phyloP scores from a whole-genome alignment of 1,140 invertebrate genomes.

The Colletes latitarsis region DNA sequence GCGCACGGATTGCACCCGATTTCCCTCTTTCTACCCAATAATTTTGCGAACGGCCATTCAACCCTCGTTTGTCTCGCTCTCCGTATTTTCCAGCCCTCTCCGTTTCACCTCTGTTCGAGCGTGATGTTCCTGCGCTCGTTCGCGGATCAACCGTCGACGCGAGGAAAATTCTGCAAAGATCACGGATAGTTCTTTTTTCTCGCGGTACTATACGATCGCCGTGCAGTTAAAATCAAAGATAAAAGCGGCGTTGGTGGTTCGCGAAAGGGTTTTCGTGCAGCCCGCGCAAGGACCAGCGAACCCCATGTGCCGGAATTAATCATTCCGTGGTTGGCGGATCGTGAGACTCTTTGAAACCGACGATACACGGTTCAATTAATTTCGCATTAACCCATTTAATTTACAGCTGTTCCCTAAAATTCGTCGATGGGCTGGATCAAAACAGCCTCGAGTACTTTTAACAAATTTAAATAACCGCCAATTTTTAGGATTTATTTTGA shows the following conservation, averaged over 20 bases:
- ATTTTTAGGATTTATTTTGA: too few species aligned
- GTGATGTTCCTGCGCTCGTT: background rate
- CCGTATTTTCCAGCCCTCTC: conserved; percentile 17
- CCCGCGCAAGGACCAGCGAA: too few species aligned
- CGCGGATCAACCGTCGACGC: background rate
- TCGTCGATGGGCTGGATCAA: too few species aligned
- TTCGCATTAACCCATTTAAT: background rate
- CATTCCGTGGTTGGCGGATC: too few species aligned
- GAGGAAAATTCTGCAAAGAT: conserved; percentile 24
- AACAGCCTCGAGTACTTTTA: too few species aligned
- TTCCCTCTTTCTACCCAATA: conserved; percentile 64
- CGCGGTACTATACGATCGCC: background rate
- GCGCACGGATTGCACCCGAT: conserved; percentile 63
- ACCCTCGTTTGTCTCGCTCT: conserved; percentile 45
- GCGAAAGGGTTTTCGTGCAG: conserved; percentile 5
- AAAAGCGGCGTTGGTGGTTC: conserved; percentile 17
- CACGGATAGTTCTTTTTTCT: background rate
- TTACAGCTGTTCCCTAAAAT: too few species aligned
- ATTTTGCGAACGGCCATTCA: conserved; percentile 67
- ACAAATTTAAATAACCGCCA: too few species aligned
- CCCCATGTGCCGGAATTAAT: background rate
- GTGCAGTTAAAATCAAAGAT: conserved; percentile 6
- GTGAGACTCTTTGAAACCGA: too few species aligned
- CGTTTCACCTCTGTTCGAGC: background rate
- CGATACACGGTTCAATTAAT: background rate